Conservation (phyloP, 2,888 invertebrate genomes). For the Rhamnusium bicolor region DNA sequence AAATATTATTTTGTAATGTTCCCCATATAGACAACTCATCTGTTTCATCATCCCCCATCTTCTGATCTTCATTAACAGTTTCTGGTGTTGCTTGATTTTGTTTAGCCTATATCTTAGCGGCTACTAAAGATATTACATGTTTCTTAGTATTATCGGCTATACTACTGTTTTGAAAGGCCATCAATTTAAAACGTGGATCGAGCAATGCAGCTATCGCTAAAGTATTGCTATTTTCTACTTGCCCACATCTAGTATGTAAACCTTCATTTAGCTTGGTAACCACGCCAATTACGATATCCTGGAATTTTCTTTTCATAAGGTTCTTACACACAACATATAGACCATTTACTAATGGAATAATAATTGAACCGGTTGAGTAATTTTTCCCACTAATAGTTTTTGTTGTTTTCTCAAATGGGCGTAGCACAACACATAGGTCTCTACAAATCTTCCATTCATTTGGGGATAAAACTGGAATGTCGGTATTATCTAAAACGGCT, state of each 20-base stretch:
- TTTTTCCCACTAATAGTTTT: conserved; percentile 2
- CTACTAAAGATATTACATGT: conserved; percentile 27
- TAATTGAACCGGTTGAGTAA: conserved; percentile 1
- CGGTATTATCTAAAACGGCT: conserved; percentile 34
- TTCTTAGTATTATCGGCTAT: conserved; percentile 3
- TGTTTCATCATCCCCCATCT: conserved; percentile 11
- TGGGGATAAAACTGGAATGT: conserved; percentile 33
- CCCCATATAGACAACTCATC: conserved; percentile 15
- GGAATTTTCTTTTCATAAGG: not conserved
- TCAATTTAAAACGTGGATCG: conserved; percentile 26
- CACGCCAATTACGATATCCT: not conserved
- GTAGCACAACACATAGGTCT: conserved; percentile 37
- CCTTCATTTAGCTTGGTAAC: conserved; percentile 1
- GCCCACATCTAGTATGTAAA: not conserved
- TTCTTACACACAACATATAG: not conserved
- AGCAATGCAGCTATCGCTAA: conserved; percentile 28
- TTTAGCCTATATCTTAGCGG: conserved; percentile 2
- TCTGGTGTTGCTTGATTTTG: not conserved
- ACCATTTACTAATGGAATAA: not conserved
- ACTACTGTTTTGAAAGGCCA: conserved; percentile 17
- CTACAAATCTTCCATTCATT: conserved; percentile 41
- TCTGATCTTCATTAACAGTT: not conserved
- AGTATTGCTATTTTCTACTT: conserved; percentile 31
- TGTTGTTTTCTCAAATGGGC: conserved; percentile 37
- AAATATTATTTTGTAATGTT: not conserved